Evolutionary conservation across 2,888 invertebrate species (phyloP), one percentile per base, ranked within the genome.

Genomic region (Argyresthia albistria): DNA sequence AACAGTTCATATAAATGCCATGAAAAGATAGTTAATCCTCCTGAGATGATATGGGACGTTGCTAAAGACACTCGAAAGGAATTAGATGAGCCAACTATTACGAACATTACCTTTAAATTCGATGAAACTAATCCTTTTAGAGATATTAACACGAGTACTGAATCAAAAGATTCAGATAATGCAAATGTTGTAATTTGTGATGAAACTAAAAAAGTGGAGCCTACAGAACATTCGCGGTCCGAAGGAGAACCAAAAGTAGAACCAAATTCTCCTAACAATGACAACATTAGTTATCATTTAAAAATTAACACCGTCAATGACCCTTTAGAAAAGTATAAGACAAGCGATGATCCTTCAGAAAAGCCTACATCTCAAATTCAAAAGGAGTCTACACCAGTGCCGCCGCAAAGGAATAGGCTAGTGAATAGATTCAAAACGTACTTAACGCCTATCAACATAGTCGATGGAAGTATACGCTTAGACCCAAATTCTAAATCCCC

Each of bases 251-350:
- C 15, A 43, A 43, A 42, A 42, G 7, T 25, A 43, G n/a, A 9
- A 4, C 14, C 45, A 45, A 15, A 14, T 35, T 11, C 11, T 15
- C 1, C 42, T 8, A 15, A 35, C 12, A 15, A 43, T 4, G 50
- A 51, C 16, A 42, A 67, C 53, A 79, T 86, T 9, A 81, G 79
- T 62, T 84, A 87, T 59, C 82, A 75, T 63, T 70, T 87, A 53
- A 86, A 78, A 73, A 84, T 86, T 61, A 81, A 79, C 55, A 80
- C 78, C 11, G 56, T 65, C 8, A 73, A 65, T 59, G 80, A 82
- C 59, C 61, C 75, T 25, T 25, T 25, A 25, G 25, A 25, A 25
- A 25, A 25, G 25, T 25, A 25, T 25, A 25, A 6, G 3, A 25
- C 25, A 25, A 48, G 8, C 43, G 11, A 35, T 12, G 11, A 12